Percentiles rank a stretch among this genome's conserved stretches.
Evolutionary conservation across 2,797 vertebrate genomes (phyloP).

Genomic region (Anguilla marmorata): DNA sequence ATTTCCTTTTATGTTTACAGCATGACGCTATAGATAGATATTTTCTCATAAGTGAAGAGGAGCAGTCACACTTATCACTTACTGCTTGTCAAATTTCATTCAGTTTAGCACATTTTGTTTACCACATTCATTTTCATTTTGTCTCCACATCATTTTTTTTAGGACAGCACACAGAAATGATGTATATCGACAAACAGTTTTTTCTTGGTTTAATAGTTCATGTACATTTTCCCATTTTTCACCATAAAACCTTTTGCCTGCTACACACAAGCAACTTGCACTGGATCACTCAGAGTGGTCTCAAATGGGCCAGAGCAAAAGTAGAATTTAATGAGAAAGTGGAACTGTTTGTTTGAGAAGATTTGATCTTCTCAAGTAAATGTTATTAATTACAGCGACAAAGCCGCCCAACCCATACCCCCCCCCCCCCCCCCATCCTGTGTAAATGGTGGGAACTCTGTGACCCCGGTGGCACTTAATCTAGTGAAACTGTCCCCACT

Average conservation of each 20-base stretch:
- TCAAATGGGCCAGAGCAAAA: not conserved
- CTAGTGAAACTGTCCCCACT: slow-evolving; percentile 75
- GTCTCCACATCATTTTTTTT: not conserved
- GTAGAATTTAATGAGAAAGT: slow-evolving; percentile 58
- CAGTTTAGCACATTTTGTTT: not conserved
- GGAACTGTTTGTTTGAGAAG: slow-evolving; percentile 59
- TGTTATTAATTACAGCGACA: slow-evolving; percentile 89
- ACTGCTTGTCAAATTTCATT: slow-evolving; percentile 51
- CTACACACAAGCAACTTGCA: not conserved
- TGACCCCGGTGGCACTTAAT: slow-evolving; percentile 90
- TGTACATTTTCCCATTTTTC: not conserved
- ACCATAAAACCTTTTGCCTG: not conserved
- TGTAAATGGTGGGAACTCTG: slow-evolving; percentile 86
- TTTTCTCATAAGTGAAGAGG: slow-evolving; percentile 68
- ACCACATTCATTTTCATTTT: not conserved
- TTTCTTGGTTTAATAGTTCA: not conserved
- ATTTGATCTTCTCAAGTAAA: slow-evolving; percentile 84
- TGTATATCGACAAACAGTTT: not conserved
- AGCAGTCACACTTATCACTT: slow-evolving; percentile 67
- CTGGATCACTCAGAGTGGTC: not conserved
- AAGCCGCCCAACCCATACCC: slow-evolving; percentile 51
- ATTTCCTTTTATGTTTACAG: slow-evolving; percentile 68
- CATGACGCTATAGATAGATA: slow-evolving; percentile 72
- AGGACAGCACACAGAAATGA: not conserved
- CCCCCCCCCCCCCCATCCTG: slow-evolving; percentile 57